Percentiles rank a stretch among this genome's conserved stretches.
Conservation (phyloP, 53 echinoderm and acorn worm species). For the Patiria pectinifera region DNA sequence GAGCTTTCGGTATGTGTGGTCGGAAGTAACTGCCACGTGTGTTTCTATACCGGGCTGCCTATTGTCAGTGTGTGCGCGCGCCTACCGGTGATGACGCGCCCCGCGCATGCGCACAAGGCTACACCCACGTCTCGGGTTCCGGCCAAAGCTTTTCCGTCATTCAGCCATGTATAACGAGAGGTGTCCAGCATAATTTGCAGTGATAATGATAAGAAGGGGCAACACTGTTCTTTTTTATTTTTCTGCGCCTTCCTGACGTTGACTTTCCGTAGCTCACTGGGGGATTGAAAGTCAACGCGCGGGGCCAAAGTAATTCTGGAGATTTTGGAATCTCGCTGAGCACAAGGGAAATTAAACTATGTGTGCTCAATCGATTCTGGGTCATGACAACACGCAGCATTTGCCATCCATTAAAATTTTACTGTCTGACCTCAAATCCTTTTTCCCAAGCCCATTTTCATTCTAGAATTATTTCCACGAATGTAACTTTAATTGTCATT, state of each 20-base stretch:
- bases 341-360: background rate
- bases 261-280: background rate
- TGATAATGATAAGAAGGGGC: background rate
- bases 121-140: background rate
- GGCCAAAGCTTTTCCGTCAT: background rate
- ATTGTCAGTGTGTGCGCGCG: slow-evolving; percentile 20
- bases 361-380: background rate
- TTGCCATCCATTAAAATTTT: background rate
- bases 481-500: background rate
- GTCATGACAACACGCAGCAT: slow-evolving; percentile 5
- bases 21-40: slow-evolving; percentile 43
- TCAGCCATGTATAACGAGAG: background rate
- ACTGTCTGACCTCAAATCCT: background rate
- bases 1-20: background rate
- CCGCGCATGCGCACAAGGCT: background rate
- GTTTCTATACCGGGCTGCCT: background rate
- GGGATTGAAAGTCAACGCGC: background rate
- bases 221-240: background rate
- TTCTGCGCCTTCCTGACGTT: background rate
- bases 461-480: background rate
- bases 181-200: background rate
- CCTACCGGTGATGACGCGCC: background rate
- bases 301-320: background rate
- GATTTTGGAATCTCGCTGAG: background rate
- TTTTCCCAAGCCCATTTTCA: background rate